Conservation (phyloP, 2,888 invertebrate species). For the Barypeithes pellucidus region DNA sequence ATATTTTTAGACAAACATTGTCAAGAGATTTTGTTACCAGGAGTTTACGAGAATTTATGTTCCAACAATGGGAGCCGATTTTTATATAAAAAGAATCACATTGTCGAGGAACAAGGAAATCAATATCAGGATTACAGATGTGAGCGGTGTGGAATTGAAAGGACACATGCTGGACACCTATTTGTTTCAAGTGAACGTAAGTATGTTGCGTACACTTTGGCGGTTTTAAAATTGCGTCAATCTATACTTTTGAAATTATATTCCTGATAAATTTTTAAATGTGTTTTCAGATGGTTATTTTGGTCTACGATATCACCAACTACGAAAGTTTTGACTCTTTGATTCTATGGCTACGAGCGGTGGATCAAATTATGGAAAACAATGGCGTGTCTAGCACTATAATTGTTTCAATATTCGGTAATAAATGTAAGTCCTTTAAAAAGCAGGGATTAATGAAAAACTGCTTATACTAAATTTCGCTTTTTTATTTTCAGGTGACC, state of each 20-base stretch:
- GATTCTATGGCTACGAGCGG: constrained; percentile 79
- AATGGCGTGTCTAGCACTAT: constrained; percentile 68
- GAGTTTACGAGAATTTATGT: constrained; percentile 76
- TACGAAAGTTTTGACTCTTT: constrained; percentile 85
- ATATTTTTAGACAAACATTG: constrained; percentile 77
- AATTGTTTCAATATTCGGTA: constrained; percentile 73
- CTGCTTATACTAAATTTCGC: too few species aligned
- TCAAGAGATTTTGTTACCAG: constrained; percentile 79
- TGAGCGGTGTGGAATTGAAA: constrained; percentile 84
- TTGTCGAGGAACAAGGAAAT: constrained; percentile 75
- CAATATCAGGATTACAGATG: constrained; percentile 86
- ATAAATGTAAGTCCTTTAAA: constrained; percentile 73
- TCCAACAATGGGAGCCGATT: constrained; percentile 83
- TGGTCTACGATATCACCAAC: constrained; percentile 90
- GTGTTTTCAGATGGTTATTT: constrained; percentile 78
- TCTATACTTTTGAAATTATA: too few species aligned
- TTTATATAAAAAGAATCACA: constrained; percentile 78
- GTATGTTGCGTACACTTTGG: too few species aligned
- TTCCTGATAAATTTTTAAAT: background rate
- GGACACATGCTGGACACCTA: constrained; percentile 87
- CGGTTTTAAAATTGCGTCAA: too few species aligned
- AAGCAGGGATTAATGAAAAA: too few species aligned
- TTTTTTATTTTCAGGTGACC: constrained; percentile 72
- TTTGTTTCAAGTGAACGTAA: constrained; percentile 80
- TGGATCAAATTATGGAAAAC: constrained; percentile 70